These are phyloP conservation scores for Solea senegalensis DNA, from an alignment of 2,113 vertebrate species.

Conservation along the genomic window DNA sequence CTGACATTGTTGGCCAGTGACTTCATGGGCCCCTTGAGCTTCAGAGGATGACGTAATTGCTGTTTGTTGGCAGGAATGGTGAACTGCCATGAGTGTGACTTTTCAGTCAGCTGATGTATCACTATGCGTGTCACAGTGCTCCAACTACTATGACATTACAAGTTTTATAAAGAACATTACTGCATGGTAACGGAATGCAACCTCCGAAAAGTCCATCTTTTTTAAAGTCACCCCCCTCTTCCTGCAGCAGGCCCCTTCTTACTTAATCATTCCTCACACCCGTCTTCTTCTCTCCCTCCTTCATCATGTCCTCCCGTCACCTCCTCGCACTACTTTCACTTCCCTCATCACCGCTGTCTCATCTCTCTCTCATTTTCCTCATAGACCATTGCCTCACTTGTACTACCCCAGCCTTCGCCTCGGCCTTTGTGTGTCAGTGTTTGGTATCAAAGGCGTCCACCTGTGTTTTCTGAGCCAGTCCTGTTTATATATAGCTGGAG, in stretches of 20 bases:
- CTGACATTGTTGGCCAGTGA: constrained; percentile 25
- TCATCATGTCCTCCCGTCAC: neutral
- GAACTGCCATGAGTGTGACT: constrained; percentile 10
- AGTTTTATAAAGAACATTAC: constrained; percentile 37
- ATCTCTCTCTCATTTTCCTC: constrained; percentile 10
- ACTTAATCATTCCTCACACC: neutral
- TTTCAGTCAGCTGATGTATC: constrained; percentile 46
- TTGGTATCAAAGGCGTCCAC: constrained; percentile 49
- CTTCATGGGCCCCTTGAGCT: constrained; percentile 13
- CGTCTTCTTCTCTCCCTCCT: neutral
- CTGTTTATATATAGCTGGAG: constrained; percentile 48
- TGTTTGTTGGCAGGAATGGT: constrained; percentile 40
- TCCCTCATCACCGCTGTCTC: neutral
- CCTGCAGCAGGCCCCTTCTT: neutral
- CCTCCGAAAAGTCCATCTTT: neutral
- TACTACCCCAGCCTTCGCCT: neutral
- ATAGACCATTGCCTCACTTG: neutral
- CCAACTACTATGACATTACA: constrained; percentile 25
- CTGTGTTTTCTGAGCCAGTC: constrained; percentile 17
- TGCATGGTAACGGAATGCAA: constrained; percentile 13
- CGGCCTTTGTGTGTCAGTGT: constrained; percentile 22
- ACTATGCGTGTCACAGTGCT: constrained; percentile 27
- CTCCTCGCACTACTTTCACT: neutral
- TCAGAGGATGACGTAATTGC: constrained; percentile 25
- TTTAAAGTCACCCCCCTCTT: neutral